These are phyloP conservation scores for Promerops cafer DNA, from an alignment of 2,113 vertebrate genomes.

Conservation along the genomic window DNA sequence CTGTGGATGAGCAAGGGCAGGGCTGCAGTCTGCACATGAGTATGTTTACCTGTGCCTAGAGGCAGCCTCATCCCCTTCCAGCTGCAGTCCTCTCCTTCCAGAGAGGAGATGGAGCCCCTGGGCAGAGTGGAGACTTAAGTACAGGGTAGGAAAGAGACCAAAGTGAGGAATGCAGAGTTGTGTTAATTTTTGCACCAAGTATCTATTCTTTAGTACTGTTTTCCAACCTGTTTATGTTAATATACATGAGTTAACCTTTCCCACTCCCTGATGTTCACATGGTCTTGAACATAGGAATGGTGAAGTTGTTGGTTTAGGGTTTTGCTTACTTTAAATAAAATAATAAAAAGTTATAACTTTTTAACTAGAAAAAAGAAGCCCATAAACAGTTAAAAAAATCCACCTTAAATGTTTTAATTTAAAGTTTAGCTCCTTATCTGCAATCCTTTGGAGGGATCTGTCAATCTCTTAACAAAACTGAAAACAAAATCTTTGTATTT, in stretches of 20 bases:
- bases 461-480: not conserved
- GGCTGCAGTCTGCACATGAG: not conserved
- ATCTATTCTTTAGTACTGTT: not conserved
- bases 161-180: not conserved
- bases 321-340: not conserved
- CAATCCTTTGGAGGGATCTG: not conserved
- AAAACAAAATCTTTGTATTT: not conserved
- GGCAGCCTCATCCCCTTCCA: not conserved
- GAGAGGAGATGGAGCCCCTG: not conserved
- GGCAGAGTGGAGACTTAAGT: not conserved
- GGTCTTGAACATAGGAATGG: not conserved
- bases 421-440: not conserved
- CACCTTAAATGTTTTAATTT: not conserved
- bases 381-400: not conserved
- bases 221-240: not conserved
- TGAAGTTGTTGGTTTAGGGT: not conserved
- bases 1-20: accelerated
- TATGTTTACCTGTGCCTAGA: accelerated
- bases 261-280: not conserved
- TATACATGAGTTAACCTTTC: not conserved
- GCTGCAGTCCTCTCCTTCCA: not conserved
- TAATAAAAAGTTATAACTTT: not conserved
- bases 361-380: not conserved
- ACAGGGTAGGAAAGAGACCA: not conserved
- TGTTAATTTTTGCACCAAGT: not conserved